phyloP scores from a whole-genome alignment of 2,888 invertebrate species.

The Acleris laterana region DNA sequence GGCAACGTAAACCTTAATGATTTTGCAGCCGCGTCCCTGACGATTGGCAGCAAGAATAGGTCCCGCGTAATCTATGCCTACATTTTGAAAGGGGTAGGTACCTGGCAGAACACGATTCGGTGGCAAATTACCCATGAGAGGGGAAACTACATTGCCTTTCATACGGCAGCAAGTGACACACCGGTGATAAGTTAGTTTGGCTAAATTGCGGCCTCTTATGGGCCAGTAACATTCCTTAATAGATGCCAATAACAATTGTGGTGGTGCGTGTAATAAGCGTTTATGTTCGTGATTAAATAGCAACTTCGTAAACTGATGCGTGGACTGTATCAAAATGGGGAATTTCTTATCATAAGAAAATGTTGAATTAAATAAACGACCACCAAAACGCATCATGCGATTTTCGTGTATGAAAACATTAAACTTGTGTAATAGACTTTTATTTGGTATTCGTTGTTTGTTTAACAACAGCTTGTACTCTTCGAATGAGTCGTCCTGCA shows the following conservation, averaged over 20 bases:
- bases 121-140: constrained; percentile 44
- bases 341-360: constrained; percentile 44
- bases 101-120: constrained; percentile 35
- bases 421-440: constrained; percentile 32
- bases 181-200: constrained; percentile 22
- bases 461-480: constrained; percentile 40
- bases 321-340: constrained; percentile 46
- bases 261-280: constrained; percentile 42
- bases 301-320: constrained; percentile 42
- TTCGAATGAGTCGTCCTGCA: constrained; percentile 42
- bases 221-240: constrained; percentile 44
- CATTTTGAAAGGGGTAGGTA: constrained; percentile 37
- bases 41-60: constrained; percentile 35
- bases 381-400: constrained; percentile 44
- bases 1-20: constrained; percentile 41
- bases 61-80: constrained; percentile 43
- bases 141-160: constrained; percentile 27
- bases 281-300: constrained; percentile 41
- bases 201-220: constrained; percentile 41
- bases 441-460: constrained; percentile 20
- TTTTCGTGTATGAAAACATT: constrained; percentile 41
- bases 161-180: constrained; percentile 25
- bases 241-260: constrained; percentile 34
- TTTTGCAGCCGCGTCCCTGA: constrained; percentile 41
- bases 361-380: constrained; percentile 41